These are phyloP conservation scores for Balaeniceps rex DNA, from an alignment of 2,113 vertebrate genomes.

Conservation along the genomic window DNA sequence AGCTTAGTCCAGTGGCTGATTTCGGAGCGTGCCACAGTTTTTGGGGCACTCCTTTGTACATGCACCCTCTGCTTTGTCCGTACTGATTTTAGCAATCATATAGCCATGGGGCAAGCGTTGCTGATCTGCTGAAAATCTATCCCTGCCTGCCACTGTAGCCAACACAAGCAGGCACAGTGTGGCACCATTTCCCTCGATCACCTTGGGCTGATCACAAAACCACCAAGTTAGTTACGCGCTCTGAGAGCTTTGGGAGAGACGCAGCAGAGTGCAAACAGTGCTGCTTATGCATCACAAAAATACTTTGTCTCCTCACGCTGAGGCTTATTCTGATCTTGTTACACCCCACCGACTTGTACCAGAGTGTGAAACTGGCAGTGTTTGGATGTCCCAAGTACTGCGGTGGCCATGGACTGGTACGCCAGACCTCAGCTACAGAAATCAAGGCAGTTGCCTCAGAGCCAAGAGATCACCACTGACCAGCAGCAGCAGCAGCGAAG, in stretches of 20 bases:
- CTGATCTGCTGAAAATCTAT: background rate
- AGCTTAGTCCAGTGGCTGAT: background rate
- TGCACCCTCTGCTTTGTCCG: background rate
- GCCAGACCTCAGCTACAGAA: background rate
- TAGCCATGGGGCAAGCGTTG: background rate
- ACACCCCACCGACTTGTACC: background rate
- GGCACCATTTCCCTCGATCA: background rate
- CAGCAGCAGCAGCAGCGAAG: background rate
- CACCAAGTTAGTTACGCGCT: background rate
- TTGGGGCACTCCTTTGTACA: accelerated
- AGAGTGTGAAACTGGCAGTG: background rate
- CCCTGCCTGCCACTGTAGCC: background rate
- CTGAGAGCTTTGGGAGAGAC: background rate
- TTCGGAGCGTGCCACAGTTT: background rate
- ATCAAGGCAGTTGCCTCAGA: background rate
- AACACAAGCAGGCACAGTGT: background rate
- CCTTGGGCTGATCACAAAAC: accelerated
- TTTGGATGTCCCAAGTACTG: background rate
- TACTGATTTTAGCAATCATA: background rate
- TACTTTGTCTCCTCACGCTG: background rate
- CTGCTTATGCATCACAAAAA: background rate
- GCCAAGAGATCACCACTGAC: background rate
- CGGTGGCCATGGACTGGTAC: background rate
- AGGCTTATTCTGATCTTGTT: background rate
- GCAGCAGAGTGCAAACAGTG: background rate